Base-by-base conservation (phyloP, 2,888 invertebrate species). In the Gisinianus flammeolus region DNA sequence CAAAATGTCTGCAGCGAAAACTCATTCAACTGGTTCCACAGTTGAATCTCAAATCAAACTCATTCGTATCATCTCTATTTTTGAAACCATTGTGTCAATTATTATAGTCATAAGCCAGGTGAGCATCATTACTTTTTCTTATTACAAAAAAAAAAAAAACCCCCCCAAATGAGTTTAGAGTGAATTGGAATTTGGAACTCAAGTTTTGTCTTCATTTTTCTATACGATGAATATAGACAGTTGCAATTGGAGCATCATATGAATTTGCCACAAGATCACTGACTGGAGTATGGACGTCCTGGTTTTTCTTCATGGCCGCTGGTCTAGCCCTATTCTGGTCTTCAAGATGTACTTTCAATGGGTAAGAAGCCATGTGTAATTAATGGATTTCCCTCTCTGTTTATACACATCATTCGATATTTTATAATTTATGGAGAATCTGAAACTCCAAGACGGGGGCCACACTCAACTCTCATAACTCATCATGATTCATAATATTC, bases 211-310 rank as follows among this genome's bases (percentile, higher is more conserved):
- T 12, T 64, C 0, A 26, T 26, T 62, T 72, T 31, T 54, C 28
- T 31, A 22, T 35, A 0, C 22, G 1, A n/a, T 35, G 35, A 12
- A 35, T 56, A 8, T 54, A 84, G 83, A 82, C 84, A 16, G 71
- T 81, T 62, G 83, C 84, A 6, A 83, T 84, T 58, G 84, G 80
- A 35, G 77, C 83, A n/a, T 83, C 83, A 19, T 77, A 81, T 80
- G 83, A 82, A 68, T 84, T 81, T 75, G 81, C 84, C 8, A 82
- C 84, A 2, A 78, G 83, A 75, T 82, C 81, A 19, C 79, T 84
- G 26, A 84, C 84, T 10, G 84, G 84, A 19, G 79, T 84, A 24
- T 84, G 84, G 84, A 84, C 84, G 62, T 82, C 84, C 19, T 84
- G 82, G 83, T 82, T 84, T 78, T 84, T 84, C 77, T 82, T 84